These are phyloP conservation scores for Linnaemya vulpina DNA, from an alignment of 2,888 invertebrate genomes.

Conservation along the genomic window DNA sequence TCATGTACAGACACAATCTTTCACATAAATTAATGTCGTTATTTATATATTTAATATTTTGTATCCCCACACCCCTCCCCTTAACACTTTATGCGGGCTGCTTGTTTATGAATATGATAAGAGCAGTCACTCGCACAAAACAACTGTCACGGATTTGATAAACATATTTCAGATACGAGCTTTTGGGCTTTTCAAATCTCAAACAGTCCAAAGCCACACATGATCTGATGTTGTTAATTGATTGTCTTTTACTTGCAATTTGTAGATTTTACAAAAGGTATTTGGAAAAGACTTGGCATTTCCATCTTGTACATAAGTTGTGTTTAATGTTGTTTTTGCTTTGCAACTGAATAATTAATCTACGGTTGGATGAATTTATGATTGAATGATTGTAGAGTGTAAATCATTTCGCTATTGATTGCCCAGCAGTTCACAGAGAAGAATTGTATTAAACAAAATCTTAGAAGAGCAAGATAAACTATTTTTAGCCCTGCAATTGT, in stretches of 20 bases:
- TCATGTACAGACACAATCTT: too few species aligned
- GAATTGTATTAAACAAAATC: neutral
- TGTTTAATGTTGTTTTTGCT: neutral
- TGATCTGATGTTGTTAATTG: slow-evolving; percentile 53
- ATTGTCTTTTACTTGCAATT: slow-evolving; percentile 35
- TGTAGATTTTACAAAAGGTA: slow-evolving; percentile 19
- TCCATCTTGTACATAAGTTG: neutral
- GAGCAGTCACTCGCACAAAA: neutral
- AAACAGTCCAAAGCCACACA: slow-evolving; percentile 9
- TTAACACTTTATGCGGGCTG: neutral
- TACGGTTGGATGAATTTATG: neutral
- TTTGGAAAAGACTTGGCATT: neutral
- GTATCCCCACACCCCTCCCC: neutral
- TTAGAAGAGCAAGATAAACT: too few species aligned
- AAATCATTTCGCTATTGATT: neutral
- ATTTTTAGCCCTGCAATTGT: too few species aligned
- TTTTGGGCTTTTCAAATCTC: slow-evolving; percentile 42
- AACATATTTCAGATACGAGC: slow-evolving; percentile 41
- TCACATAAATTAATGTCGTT: too few species aligned
- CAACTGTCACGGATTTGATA: slow-evolving; percentile 24
- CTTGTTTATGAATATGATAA: slow-evolving; percentile 11
- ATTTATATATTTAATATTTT: neutral
- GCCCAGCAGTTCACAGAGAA: neutral
- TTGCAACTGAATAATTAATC: neutral
- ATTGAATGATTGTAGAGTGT: neutral